These are phyloP conservation scores for Myxocyprinus asiaticus DNA, from an alignment of 2,113 vertebrate species.

Conservation along the genomic window DNA sequence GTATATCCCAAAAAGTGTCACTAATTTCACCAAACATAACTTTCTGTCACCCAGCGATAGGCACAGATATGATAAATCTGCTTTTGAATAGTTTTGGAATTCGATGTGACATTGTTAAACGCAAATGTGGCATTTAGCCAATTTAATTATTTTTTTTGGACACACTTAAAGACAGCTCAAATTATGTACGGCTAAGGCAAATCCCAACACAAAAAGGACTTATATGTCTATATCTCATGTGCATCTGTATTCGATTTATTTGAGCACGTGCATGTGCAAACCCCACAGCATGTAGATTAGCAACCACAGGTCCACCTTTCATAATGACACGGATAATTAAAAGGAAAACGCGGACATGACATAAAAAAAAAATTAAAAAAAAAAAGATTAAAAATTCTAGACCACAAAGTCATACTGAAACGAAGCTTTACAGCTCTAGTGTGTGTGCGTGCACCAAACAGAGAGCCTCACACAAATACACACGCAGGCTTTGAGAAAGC, in stretches of 20 bases:
- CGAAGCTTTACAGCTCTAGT: not conserved
- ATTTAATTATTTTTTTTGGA: not conserved
- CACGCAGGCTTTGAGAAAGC: constrained; percentile 47
- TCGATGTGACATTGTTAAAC: not conserved
- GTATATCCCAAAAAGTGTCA: not conserved
- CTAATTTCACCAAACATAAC: not conserved
- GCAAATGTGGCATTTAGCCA: not conserved
- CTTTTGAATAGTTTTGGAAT: not conserved
- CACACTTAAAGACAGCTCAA: not conserved
- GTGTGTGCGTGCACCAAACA: constrained; percentile 33
- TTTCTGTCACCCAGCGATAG: too few relatives aligned
- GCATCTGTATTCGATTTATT: constrained; percentile 16
- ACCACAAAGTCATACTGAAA: constrained; percentile 39
- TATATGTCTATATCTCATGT: not conserved
- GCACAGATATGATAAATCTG: not conserved
- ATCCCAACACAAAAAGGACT: not conserved
- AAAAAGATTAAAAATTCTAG: constrained; percentile 13
- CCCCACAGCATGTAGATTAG: not conserved
- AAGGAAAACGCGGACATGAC: constrained; percentile 14
- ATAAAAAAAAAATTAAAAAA: not conserved
- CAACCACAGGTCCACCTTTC: not conserved
- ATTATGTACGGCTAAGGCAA: not conserved
- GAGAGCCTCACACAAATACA: constrained; percentile 46
- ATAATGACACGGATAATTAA: constrained; percentile 2
- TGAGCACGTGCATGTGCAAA: constrained; percentile 15